A percentile compares a stretch with the other conserved stretches of the same genome.
phyloP scores from a whole-genome alignment of 2,113 vertebrate species.

The Megaceryle maxima region DNA sequence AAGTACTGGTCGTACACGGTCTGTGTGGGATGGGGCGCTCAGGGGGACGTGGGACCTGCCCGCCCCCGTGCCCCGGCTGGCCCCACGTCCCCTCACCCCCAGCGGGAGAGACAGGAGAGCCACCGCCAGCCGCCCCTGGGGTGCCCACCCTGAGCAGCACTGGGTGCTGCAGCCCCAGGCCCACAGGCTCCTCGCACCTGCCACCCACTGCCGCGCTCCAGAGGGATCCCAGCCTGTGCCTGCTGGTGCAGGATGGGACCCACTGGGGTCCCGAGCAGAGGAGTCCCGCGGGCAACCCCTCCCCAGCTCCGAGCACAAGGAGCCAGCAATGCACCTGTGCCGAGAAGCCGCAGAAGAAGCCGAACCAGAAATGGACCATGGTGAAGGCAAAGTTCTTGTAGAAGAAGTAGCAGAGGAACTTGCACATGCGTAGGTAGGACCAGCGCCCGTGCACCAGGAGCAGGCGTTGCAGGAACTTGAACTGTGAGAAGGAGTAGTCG shows the following conservation, averaged over 20 bases:
- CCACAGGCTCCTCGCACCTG: not conserved
- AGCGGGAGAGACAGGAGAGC: not conserved
- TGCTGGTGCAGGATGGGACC: not conserved
- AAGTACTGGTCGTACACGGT: constrained; percentile 97
- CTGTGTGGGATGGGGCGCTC: constrained; percentile 60
- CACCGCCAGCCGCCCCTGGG: not conserved
- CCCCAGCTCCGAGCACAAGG: rapidly evolving
- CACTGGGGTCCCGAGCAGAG: not conserved
- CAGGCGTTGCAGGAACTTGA: constrained; percentile 93
- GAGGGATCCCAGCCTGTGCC: not conserved
- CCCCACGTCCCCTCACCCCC: not conserved
- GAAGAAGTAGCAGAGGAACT: constrained; percentile 98
- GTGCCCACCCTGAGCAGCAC: not conserved
- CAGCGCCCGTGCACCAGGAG: constrained; percentile 94
- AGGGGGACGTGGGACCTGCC: not conserved
- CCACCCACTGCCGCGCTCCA: rapidly evolving
- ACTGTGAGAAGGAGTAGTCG: constrained; percentile 95
- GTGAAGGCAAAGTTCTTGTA: constrained; percentile 98
- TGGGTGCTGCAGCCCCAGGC: no score
- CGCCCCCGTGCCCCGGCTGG: rapidly evolving
- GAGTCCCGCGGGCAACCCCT: not conserved
- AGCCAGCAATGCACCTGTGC: constrained; percentile 82
- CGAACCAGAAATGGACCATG: constrained; percentile 99
- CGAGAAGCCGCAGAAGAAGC: constrained; percentile 96
- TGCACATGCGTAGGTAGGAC: constrained; percentile 97